These are phyloP conservation scores for Tragelaphus scriptus DNA, from an alignment of 2,113 vertebrate genomes.

Conservation along the genomic window DNA sequence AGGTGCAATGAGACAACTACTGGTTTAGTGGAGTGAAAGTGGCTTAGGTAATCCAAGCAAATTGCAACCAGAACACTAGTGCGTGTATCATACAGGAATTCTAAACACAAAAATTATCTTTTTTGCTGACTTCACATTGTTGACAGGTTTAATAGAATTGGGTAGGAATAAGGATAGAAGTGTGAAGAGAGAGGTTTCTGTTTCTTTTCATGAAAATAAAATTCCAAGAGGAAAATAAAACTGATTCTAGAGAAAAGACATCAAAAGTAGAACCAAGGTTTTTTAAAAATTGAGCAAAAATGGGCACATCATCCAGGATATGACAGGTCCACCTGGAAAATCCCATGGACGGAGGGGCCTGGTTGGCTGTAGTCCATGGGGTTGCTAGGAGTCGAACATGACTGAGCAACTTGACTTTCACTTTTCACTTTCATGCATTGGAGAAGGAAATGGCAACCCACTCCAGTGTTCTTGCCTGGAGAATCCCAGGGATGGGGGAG, in stretches of 20 bases:
- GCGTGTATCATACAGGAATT: neutral
- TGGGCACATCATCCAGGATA: neutral
- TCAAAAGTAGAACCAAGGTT: neutral
- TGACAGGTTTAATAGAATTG: neutral
- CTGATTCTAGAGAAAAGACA: neutral
- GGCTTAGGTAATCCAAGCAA: neutral
- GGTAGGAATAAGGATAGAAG: neutral
- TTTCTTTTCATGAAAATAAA: neutral
- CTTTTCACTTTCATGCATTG: no score
- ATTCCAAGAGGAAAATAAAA: neutral
- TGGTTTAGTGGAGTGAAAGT: neutral
- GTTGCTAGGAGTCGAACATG: no score
- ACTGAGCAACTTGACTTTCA: no score
- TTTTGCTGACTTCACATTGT: neutral
- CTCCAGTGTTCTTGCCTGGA: no score
- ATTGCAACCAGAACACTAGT: neutral
- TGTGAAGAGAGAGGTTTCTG: neutral
- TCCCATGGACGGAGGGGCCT: no score
- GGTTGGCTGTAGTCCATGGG: no score
- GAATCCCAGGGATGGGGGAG: rapidly evolving
- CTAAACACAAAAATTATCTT: neutral
- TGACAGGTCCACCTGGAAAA: neutral
- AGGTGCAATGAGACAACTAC: neutral
- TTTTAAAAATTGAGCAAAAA: neutral
- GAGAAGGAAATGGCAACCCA: no score